phyloP scores from a whole-genome alignment of 2,113 vertebrate genomes.

The Bubalus kerabau region DNA sequence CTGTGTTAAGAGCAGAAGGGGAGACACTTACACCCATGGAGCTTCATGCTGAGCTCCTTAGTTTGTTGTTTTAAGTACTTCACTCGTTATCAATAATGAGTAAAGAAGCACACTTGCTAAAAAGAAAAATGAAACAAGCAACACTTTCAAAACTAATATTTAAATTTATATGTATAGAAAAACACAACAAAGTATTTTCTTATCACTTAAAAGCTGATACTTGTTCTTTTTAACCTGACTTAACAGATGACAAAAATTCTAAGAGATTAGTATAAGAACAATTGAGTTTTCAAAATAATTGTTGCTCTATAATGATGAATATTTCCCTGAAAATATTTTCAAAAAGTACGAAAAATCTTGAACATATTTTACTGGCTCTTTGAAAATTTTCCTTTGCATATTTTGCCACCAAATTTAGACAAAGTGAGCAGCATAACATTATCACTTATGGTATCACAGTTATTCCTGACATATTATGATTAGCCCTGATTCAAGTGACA shows the following conservation, averaged over 20 bases:
- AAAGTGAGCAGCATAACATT: slow-evolving; percentile 68
- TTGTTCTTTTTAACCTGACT: neutral
- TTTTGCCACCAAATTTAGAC: slow-evolving; percentile 71
- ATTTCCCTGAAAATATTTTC: slow-evolving; percentile 66
- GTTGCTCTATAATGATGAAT: slow-evolving; percentile 18
- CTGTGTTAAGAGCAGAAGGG: neutral
- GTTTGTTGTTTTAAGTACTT: neutral
- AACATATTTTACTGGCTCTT: slow-evolving; percentile 50
- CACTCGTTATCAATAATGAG: neutral
- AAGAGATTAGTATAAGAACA: slow-evolving; percentile 26
- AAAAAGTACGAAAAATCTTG: slow-evolving; percentile 42
- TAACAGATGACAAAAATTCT: neutral
- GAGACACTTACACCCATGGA: neutral
- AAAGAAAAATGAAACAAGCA: neutral
- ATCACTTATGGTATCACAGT: slow-evolving; percentile 69
- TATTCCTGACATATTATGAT: slow-evolving; percentile 63
- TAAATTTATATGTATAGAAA: neutral
- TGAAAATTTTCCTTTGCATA: slow-evolving; percentile 67
- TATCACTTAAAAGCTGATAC: neutral
- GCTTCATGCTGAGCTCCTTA: neutral
- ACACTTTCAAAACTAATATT: neutral
- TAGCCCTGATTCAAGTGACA: slow-evolving; percentile 43
- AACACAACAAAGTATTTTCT: neutral
- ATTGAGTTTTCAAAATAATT: slow-evolving; percentile 24
- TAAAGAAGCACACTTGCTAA: neutral